phyloP scores from a whole-genome alignment of 2,888 invertebrate genomes.

The Leucophenga maculata region DNA sequence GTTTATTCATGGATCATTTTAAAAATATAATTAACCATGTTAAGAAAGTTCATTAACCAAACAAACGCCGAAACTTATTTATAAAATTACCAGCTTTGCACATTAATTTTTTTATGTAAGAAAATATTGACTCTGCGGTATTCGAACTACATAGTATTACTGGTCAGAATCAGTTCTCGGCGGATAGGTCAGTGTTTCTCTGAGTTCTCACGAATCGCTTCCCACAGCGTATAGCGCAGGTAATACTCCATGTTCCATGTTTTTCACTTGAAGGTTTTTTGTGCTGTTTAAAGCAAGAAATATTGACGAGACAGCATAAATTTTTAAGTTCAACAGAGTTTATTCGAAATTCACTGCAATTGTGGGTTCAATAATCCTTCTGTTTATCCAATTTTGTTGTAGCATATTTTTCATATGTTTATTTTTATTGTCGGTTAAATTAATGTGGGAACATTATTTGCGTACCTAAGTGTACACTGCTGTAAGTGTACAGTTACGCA shows the following conservation, averaged over 20 bases:
- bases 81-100: no score
- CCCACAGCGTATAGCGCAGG: not conserved
- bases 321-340: slow-evolving; percentile 5
- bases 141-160: not conserved
- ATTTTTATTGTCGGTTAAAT: not conserved
- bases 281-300: not conserved
- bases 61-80: no score
- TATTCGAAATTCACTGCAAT: not conserved
- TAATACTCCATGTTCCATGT: not conserved
- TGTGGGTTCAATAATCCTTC: slow-evolving; percentile 12
- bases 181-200: slow-evolving; percentile 23
- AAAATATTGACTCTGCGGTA: no score
- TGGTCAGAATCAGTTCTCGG: not conserved
- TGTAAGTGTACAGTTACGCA: slow-evolving; percentile 8
- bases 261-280: not conserved
- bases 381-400: not conserved
- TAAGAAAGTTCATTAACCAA: no score
- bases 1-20: no score
- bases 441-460: slow-evolving; percentile 7
- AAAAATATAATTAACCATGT: no score
- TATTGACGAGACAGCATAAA: not conserved
- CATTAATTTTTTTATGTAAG: not conserved
- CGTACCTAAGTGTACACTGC: not conserved
- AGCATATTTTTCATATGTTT: not conserved
- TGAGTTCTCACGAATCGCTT: slow-evolving; percentile 11